phyloP scores from a whole-genome alignment of 2,113 vertebrate genomes.

The Equus quagga region DNA sequence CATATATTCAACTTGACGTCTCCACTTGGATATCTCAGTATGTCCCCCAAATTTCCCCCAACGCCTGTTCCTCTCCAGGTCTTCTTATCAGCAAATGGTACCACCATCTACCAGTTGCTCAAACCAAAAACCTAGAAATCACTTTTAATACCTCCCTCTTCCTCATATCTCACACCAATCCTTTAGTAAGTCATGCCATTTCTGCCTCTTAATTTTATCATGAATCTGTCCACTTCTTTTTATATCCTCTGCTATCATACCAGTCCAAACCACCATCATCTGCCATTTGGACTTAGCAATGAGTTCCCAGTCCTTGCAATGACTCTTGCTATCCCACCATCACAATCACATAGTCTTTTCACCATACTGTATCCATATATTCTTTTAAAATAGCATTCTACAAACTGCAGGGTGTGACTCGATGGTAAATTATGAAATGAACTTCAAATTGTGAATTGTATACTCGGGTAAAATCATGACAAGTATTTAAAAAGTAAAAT shows the following conservation, averaged over 20 bases:
- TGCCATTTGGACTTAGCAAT: background rate
- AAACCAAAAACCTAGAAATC: background rate
- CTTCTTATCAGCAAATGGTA: background rate
- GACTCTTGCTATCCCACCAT: too few species aligned
- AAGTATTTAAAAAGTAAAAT: constrained; percentile 28
- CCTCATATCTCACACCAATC: background rate
- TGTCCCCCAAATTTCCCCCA: background rate
- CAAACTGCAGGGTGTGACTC: background rate
- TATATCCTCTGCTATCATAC: background rate
- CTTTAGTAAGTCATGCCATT: background rate
- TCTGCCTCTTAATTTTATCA: background rate
- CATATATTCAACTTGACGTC: background rate
- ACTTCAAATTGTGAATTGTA: background rate
- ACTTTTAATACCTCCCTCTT: background rate
- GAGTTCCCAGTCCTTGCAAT: background rate
- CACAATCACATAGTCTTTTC: background rate
- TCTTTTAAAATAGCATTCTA: background rate
- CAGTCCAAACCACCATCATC: background rate
- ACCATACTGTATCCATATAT: background rate
- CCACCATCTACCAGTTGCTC: background rate
- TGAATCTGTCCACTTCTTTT: background rate
- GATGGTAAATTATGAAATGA: background rate
- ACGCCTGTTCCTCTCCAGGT: background rate
- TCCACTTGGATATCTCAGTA: background rate
- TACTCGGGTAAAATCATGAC: background rate